These are phyloP conservation scores for Lycorma delicatula DNA, from an alignment of 1,140 invertebrate species.

Conservation along the genomic window DNA sequence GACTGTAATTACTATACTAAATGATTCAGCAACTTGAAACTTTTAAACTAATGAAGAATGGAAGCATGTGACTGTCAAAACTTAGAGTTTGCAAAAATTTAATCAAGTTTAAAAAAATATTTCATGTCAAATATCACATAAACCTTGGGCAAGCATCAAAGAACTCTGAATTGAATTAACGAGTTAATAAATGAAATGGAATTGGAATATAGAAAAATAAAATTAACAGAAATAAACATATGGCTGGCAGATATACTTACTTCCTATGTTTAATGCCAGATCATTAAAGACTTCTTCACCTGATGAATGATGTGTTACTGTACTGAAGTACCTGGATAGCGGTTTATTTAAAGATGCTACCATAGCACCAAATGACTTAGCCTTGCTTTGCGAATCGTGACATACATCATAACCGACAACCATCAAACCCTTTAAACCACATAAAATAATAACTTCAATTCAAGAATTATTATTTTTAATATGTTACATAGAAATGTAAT, in stretches of 20 bases:
- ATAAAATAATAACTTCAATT: neutral
- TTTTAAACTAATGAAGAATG: too few species aligned
- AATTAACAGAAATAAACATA: too few species aligned
- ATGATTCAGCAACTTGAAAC: too few species aligned
- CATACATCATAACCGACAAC: conserved; percentile 82
- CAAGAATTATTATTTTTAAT: too few species aligned
- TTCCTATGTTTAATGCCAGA: conserved; percentile 49
- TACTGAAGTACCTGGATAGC: conserved; percentile 58
- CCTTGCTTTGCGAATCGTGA: conserved; percentile 57
- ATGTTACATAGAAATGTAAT: too few species aligned
- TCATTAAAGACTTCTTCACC: conserved; percentile 63
- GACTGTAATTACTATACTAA: too few species aligned
- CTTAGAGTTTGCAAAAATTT: too few species aligned
- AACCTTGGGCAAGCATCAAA: neutral
- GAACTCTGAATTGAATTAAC: neutral
- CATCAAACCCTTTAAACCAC: conserved; percentile 46
- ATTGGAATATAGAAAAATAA: too few species aligned
- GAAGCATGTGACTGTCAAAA: too few species aligned
- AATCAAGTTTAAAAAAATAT: too few species aligned
- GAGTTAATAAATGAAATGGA: neutral
- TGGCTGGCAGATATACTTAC: conserved; percentile 28
- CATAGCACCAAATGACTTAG: conserved; percentile 60
- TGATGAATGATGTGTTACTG: conserved; percentile 55
- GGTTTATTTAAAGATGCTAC: conserved; percentile 62
- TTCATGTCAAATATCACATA: too few species aligned